Evolutionary conservation across 1,140 invertebrate species (phyloP).

Genomic region (Drosophila yakuba): DNA sequence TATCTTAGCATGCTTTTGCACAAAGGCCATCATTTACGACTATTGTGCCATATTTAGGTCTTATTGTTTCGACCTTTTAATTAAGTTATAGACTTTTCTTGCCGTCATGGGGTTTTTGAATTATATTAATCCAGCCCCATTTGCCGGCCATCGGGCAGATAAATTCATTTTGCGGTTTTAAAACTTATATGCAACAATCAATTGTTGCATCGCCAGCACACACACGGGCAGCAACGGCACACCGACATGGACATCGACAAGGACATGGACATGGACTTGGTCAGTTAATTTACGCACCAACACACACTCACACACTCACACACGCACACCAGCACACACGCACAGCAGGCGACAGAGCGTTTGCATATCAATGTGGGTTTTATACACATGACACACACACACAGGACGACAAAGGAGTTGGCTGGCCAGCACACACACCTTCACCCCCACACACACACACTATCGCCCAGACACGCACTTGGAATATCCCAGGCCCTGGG

Average conservation of each 20-base stretch:
- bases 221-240: background rate
- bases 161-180: conserved; percentile 65
- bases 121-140: conserved; percentile 33
- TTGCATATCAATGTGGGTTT: conserved; percentile 65
- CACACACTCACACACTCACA: conserved; percentile 38
- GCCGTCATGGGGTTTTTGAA: conserved; percentile 12
- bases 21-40: conserved; percentile 51
- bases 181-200: conserved; percentile 69
- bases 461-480: background rate
- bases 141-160: conserved; percentile 34
- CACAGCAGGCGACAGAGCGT: conserved; percentile 49
- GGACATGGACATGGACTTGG: conserved; percentile 37
- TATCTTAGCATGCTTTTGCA: background rate
- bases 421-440: background rate
- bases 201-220: conserved; percentile 57
- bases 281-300: conserved; percentile 71
- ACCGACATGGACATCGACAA: conserved; percentile 7
- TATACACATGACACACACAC: conserved; percentile 19
- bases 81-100: conserved; percentile 60
- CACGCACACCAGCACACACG: conserved; percentile 28
- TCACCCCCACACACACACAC: too few relatives aligned
- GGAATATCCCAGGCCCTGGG: conserved; percentile 26
- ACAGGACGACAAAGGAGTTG: conserved; percentile 12
- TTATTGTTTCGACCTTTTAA: conserved; percentile 60
- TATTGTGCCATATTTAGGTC: conserved; percentile 50